Evolutionary conservation across 2,888 invertebrate genomes (phyloP), one percentile per base, ranked within the genome.

Genomic region (Orchesellides sinensis): DNA sequence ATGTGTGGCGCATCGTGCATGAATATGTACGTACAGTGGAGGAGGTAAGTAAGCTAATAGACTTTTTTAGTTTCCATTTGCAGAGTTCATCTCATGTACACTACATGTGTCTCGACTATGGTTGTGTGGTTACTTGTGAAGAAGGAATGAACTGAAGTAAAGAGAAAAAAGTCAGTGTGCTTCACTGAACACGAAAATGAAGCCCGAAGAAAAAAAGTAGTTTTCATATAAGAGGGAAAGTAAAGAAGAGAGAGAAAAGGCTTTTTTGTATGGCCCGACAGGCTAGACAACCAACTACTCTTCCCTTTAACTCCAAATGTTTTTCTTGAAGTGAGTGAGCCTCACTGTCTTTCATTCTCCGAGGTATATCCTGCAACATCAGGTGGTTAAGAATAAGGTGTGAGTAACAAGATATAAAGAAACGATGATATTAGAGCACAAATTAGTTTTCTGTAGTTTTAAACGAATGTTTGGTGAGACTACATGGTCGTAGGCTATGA

Each of bases 141-240:
- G 49, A 25, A n/a, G 2, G 19, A 65, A 49, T 74, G 65, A 52
- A 40, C 45, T 66, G 4, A 10, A 29, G 19, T 23, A 27, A 59
- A 70, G 70, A 66, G 73, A 85, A 84, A 85, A 85, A 85, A 74
- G 69, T 81, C 84, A 83, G 78, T 84, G 66, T 86, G 88, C 87
- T 88, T 81, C 80, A 83, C 82, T 84, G 85, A 86, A 87, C 88
- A 87, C 84, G 87, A 88, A 88, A 88, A 88, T 88, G 87, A 88
- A 87, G 70, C 84, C 83, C 81, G 47, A 59, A 77, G 77, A 75
- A 74, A 65, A 61, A 77, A 78, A 45, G 12, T 40, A 10, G 23
- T n/a, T n/a, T n/a, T n/a, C n/a, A n/a, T n/a, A n/a, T n/a, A n/a
- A 61, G 47, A 47, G n/a, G 52, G 40, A 59, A 47, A 29, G 40